Evolutionary conservation across 2,888 invertebrate species (phyloP), one percentile per base, ranked within the genome.

Genomic region (Bhutanitis thaidina): DNA sequence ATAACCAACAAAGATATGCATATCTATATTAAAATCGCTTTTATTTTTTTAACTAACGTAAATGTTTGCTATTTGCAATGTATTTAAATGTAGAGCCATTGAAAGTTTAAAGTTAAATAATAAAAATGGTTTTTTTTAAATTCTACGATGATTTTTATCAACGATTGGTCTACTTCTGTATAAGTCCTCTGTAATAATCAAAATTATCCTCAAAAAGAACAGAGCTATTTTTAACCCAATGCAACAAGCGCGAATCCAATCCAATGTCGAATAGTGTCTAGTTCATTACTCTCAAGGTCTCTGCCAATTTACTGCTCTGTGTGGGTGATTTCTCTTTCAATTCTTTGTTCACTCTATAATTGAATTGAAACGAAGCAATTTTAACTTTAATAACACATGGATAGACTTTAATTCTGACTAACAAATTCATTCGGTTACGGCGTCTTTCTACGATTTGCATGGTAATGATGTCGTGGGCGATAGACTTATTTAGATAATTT

Each of bases 381-480:
- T 16, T 40, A 13, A 30, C 40, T 36, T 7, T 51, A 40, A 20
- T 16, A 8, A 7, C 2, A 45, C 12, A 8, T 1, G 0, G 1
- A 16, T 45, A 51, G 40, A 14, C 29, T 45, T 13, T 16, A 40
- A 35, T 36, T 40, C 35, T 12, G 30, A 9, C 1, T 8, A 13
- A 14, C 7, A 3, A 7, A 13, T 40, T 25, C 14, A 14, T 40
- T 9, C 9, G 9, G 16, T 40, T 45, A 50, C 7, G 25, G 37
- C 20, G 5, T 38, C 35, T 20, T 27, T 34, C 36, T 44, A 41
- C 48, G 25, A 32, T 48, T 40, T 41, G 45, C 40, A 27, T 51
- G 30, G 61, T 61, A 61, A 61, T 58, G 53, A 50, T 47, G 25
- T 44, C 43, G 61, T 62, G 58, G 63, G 62, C 59, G 54, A 52